Conservation (phyloP, 2,888 invertebrate genomes). For the Epistrophe grossulariae region DNA sequence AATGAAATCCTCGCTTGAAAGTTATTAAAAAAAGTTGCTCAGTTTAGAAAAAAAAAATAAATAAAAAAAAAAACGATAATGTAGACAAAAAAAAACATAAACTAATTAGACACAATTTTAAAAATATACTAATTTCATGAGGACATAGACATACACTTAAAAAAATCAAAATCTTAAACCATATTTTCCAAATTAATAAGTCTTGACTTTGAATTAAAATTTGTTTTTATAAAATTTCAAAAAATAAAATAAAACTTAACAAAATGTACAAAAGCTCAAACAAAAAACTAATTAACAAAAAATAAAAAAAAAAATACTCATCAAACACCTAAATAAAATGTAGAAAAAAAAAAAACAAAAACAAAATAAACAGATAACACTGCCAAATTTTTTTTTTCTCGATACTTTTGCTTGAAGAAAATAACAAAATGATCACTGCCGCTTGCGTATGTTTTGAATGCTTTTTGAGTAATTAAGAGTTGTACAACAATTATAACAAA, state of each 20-base stretch:
- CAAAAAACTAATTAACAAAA: too few species aligned
- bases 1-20: background rate
- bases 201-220: slow-evolving; percentile 18
- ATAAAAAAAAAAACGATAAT: background rate
- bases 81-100: background rate
- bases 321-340: slow-evolving; percentile 3
- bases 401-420: background rate
- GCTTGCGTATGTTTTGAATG: background rate
- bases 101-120: slow-evolving; percentile 7
- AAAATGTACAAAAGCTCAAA: slow-evolving; percentile 10
- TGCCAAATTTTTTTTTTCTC: slow-evolving; percentile 14
- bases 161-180: background rate
- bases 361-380: background rate
- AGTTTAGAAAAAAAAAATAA: background rate
- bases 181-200: slow-evolving; percentile 58
- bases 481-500: background rate
- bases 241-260: background rate
- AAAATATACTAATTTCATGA: slow-evolving; percentile 2
- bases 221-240: background rate
- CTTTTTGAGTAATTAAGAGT: background rate
- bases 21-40: background rate
- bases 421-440: background rate
- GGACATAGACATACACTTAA: background rate
- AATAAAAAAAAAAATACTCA: background rate
- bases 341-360: slow-evolving; percentile 2